Evolutionary conservation across 92 coral and sea anemone species (phyloP).

Genomic region (Blastomussa wellsi): DNA sequence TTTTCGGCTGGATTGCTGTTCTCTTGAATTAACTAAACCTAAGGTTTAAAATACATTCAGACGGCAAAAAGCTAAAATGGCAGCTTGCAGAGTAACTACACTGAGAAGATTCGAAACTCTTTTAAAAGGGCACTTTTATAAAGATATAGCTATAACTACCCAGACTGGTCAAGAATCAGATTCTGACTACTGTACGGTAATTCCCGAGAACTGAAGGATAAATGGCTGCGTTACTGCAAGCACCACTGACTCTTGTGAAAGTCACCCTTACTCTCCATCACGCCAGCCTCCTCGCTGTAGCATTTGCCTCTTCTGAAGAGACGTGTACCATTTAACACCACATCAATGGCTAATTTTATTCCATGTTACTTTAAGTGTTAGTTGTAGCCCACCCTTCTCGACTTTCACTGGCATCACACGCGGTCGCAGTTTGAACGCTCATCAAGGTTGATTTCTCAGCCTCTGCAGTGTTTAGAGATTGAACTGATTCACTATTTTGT

Average conservation of each 20-base stretch:
- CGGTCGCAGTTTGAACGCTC: neutral
- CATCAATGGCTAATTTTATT: neutral
- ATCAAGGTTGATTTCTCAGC: neutral
- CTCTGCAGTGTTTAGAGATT: neutral
- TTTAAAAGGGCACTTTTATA: neutral
- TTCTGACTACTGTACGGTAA: neutral
- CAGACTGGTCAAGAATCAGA: neutral
- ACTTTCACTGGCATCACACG: neutral
- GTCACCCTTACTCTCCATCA: neutral
- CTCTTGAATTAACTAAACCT: neutral
- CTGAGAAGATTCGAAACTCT: neutral
- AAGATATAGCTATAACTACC: neutral
- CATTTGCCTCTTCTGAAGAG: neutral
- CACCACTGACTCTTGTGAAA: neutral
- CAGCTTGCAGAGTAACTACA: neutral
- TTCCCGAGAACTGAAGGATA: neutral
- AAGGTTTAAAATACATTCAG: neutral
- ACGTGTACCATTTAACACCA: neutral
- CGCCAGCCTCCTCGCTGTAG: neutral
- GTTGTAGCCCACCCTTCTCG: neutral
- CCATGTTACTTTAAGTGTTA: neutral
- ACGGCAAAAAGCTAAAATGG: neutral
- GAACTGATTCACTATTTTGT: neutral
- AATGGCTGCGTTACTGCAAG: neutral
- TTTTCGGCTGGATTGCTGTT: neutral